phyloP scores from a whole-genome alignment of 2,888 invertebrate genomes.

The Neoascia interrupta region DNA sequence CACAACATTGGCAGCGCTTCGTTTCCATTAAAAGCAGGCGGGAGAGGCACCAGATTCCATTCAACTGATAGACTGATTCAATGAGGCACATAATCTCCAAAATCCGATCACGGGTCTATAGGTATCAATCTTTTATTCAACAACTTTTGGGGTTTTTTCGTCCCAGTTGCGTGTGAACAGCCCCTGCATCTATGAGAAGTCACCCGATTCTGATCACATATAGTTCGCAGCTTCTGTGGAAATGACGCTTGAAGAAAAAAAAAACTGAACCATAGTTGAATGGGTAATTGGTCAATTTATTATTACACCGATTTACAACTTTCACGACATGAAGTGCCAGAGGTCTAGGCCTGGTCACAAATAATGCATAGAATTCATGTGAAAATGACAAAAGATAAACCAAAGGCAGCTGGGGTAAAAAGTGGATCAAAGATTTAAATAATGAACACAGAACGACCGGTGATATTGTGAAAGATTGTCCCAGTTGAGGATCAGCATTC shows the following conservation, averaged over 20 bases:
- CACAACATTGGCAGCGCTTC: conserved; percentile 31
- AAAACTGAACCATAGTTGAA: conserved; percentile 4
- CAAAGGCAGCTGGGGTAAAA: conserved; percentile 50
- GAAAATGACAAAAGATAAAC: conserved; percentile 33
- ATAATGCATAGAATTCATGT: conserved; percentile 20
- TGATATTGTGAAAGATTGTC: conserved; percentile 58
- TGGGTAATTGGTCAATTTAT: conserved; percentile 38
- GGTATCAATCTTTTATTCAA: conserved; percentile 51
- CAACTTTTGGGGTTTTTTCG: conserved; percentile 6
- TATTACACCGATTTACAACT: conserved; percentile 24
- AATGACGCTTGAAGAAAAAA: not conserved
- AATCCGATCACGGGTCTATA: conserved; percentile 20
- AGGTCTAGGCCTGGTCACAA: conserved; percentile 26
- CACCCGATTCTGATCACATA: conserved; percentile 20
- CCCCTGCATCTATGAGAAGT: conserved; percentile 31
- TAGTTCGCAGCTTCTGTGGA: too few relatives aligned
- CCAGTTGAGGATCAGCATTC: conserved; percentile 20
- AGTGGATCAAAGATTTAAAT: conserved; percentile 63
- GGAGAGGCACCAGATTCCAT: conserved; percentile 25
- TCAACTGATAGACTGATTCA: conserved; percentile 47
- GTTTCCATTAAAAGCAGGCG: conserved; percentile 38
- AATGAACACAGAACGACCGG: conserved; percentile 39
- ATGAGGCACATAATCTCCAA: conserved; percentile 42
- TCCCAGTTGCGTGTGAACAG: conserved; percentile 12
- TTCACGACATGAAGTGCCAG: not conserved